Evolutionary conservation across 2,888 invertebrate genomes (phyloP).

Genomic region (Brachypterus glaber): DNA sequence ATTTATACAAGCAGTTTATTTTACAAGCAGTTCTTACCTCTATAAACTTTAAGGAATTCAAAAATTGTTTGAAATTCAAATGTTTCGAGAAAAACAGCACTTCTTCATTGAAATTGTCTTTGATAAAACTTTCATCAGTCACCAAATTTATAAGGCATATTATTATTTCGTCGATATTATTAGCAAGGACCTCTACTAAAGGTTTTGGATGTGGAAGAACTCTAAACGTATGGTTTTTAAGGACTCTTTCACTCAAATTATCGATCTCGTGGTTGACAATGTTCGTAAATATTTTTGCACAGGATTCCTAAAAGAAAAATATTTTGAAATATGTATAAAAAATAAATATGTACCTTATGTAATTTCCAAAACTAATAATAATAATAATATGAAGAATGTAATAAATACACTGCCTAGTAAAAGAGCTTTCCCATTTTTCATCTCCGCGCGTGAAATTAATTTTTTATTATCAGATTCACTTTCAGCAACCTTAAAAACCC

Average conservation of each 20-base stretch:
- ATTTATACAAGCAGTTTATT: background rate
- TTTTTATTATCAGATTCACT: no score
- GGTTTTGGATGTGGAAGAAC: conserved; percentile 27
- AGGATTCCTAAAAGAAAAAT: conserved; percentile 22
- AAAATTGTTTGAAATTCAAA: conserved; percentile 36
- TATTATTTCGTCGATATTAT: conserved; percentile 30
- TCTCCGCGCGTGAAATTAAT: no score
- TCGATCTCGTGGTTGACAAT: conserved; percentile 26
- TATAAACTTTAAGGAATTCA: conserved; percentile 21
- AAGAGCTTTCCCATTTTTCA: no score
- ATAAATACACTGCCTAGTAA: no score
- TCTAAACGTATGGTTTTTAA: conserved; percentile 28
- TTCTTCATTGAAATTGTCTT: conserved; percentile 19
- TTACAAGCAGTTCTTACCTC: conserved; percentile 22
- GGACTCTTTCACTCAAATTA: conserved; percentile 25
- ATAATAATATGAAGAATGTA: no score
- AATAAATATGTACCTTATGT: no score
- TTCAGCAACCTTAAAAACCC: no score
- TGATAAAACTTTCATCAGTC: conserved; percentile 30
- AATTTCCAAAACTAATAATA: no score
- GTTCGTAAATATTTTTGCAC: conserved; percentile 24
- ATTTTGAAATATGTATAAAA: conserved; percentile 2
- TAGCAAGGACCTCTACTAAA: conserved; percentile 19
- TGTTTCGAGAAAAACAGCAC: conserved; percentile 29
- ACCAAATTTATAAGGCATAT: conserved; percentile 32